Evolutionary conservation across 2,888 invertebrate species (phyloP).

Genomic region (Globia sparganii): DNA sequence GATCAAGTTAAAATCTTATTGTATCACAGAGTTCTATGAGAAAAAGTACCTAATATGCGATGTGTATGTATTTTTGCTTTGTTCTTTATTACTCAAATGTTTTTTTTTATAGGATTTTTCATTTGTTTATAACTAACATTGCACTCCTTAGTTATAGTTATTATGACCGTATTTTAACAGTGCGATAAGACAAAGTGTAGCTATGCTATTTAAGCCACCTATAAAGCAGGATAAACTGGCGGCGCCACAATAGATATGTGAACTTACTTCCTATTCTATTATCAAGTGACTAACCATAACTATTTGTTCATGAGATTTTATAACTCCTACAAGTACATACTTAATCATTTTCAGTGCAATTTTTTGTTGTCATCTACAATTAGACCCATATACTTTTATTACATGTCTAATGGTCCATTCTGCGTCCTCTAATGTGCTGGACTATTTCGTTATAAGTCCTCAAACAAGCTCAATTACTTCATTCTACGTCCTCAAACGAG

Average conservation of each 20-base stretch:
- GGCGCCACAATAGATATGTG: slow-evolving; percentile 5
- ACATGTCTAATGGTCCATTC: neutral
- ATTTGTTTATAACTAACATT: neutral
- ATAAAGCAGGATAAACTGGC: slow-evolving; percentile 10
- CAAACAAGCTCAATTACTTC: neutral
- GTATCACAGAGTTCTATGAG: neutral
- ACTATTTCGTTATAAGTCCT: neutral
- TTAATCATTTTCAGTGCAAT: no score
- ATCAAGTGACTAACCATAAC: neutral
- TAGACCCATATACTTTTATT: neutral
- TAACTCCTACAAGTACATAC: neutral
- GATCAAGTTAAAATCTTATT: neutral
- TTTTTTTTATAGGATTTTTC: neutral
- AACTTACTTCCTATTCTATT: slow-evolving; percentile 9
- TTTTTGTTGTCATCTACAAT: neutral
- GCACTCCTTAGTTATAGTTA: neutral
- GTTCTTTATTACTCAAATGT: neutral
- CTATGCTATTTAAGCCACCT: neutral
- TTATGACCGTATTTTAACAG: neutral
- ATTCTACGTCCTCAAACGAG: neutral
- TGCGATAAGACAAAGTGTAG: slow-evolving; percentile 18
- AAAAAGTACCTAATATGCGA: neutral
- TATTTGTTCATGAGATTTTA: neutral
- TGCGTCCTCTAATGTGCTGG: no score
- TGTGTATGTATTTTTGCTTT: neutral